Evolutionary conservation across 1,140 invertebrate species (phyloP).

Genomic region (Physella acuta): DNA sequence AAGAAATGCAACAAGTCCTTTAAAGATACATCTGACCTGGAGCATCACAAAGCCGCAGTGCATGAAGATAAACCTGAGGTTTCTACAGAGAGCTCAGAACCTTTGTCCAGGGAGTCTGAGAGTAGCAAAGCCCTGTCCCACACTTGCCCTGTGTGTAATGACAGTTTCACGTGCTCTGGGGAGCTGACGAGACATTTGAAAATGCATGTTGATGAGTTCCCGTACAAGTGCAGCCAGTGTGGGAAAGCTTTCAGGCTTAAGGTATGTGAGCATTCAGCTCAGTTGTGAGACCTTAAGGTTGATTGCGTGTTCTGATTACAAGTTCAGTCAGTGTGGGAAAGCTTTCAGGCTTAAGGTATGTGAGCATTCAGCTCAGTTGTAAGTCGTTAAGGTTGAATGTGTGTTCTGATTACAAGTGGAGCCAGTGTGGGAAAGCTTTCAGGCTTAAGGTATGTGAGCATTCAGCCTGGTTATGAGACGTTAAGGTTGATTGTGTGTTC

Average conservation of each 20-base stretch:
- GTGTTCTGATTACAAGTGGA: slow-evolving; percentile 23
- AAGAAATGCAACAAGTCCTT: slow-evolving; percentile 25
- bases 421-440: slow-evolving; percentile 19
- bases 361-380: too few species aligned
- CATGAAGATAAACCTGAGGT: slow-evolving; percentile 2
- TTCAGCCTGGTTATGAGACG: too few species aligned
- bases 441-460: slow-evolving; percentile 18
- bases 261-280: too few species aligned
- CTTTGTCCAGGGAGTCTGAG: neutral
- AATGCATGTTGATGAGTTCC: slow-evolving; percentile 3
- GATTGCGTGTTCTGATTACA: too few species aligned
- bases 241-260: slow-evolving; percentile 19
- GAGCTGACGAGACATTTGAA: slow-evolving; percentile 15
- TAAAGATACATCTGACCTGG: slow-evolving; percentile 12
- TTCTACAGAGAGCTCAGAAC: neutral
- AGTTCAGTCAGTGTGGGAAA: slow-evolving; percentile 22
- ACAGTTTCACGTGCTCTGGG: neutral
- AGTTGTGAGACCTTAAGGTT: too few species aligned
- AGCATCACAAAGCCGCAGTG: slow-evolving; percentile 4
- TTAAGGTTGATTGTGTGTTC: too few species aligned
- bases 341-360: slow-evolving; percentile 18
- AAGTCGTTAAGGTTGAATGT: too few species aligned
- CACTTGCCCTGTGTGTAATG: slow-evolving; percentile 20
- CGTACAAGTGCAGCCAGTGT: slow-evolving; percentile 20
- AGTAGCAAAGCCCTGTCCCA: neutral